phyloP scores from a whole-genome alignment of 2,113 vertebrate genomes.

The Clupea harengus region DNA sequence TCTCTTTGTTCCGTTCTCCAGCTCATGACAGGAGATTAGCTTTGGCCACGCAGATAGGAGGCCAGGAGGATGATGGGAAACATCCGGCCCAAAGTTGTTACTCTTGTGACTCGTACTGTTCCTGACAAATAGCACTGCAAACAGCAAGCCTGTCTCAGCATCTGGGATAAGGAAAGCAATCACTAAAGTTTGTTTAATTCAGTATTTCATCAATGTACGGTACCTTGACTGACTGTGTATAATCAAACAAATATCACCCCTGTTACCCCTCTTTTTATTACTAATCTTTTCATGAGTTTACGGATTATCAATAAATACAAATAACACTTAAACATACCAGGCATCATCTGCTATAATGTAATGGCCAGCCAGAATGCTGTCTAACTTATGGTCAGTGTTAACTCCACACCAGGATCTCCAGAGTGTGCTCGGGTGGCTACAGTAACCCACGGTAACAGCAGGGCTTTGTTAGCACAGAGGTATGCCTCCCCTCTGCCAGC shows the following conservation, averaged over 20 bases:
- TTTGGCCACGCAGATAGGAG: slow-evolving; percentile 29
- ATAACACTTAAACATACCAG: not conserved
- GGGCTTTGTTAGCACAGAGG: slow-evolving; percentile 56
- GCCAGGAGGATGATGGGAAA: slow-evolving; percentile 39
- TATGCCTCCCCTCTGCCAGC: slow-evolving; percentile 54
- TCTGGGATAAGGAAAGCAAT: not conserved
- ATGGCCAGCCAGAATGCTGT: not conserved
- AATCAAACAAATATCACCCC: not conserved
- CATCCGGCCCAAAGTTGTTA: slow-evolving; percentile 19
- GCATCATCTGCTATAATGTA: not conserved
- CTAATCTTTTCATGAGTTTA: not conserved
- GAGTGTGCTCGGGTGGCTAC: slow-evolving; percentile 8
- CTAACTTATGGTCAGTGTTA: not conserved
- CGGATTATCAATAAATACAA: not conserved
- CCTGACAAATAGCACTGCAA: not conserved
- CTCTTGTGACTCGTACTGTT: slow-evolving; percentile 24
- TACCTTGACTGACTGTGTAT: not conserved
- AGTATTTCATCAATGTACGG: not conserved
- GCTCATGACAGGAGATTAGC: slow-evolving; percentile 47
- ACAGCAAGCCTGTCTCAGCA: not conserved
- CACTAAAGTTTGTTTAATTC: not conserved
- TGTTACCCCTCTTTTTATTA: not conserved
- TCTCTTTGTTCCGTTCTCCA: slow-evolving; percentile 38
- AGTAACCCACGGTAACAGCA: slow-evolving; percentile 51
- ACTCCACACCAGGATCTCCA: not conserved